Conservation (phyloP, 2,888 invertebrate genomes). For the Pandemis heparana region DNA sequence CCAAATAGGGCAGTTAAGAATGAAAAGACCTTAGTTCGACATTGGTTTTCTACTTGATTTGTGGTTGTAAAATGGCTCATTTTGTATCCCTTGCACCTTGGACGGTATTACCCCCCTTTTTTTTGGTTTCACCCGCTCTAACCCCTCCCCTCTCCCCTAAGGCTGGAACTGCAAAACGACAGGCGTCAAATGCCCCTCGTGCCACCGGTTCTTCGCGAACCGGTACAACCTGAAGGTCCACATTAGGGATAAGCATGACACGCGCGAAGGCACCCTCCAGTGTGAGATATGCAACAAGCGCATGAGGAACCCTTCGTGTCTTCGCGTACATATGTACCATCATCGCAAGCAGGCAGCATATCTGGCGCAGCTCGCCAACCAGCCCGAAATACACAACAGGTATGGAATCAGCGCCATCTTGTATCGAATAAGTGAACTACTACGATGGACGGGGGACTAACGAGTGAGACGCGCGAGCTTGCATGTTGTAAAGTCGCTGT, state of each 20-base stretch:
- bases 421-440: background rate
- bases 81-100: background rate
- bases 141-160: constrained; percentile 41
- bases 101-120: background rate
- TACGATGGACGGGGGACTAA: background rate
- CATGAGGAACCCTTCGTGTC: constrained; percentile 87
- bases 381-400: constrained; percentile 58
- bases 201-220: constrained; percentile 88
- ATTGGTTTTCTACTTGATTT: too few relatives aligned
- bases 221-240: constrained; percentile 90
- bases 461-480: too few relatives aligned
- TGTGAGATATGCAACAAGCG: constrained; percentile 90
- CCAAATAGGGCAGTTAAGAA: too few relatives aligned
- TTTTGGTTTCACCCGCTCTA: background rate
- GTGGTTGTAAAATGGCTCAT: too few relatives aligned
- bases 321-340: constrained; percentile 88
- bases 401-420: background rate
- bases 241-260: constrained; percentile 90
- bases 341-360: constrained; percentile 87
- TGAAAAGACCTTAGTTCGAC: too few relatives aligned
- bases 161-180: constrained; percentile 82
- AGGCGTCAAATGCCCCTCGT: constrained; percentile 87
- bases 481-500: too few relatives aligned
- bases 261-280: constrained; percentile 87
- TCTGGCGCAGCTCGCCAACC: constrained; percentile 71